Percentiles rank a stretch among this genome's conserved stretches.
These are phyloP conservation scores for Aspidapion aeneum DNA, from an alignment of 2,888 invertebrate species.

Conservation along the genomic window DNA sequence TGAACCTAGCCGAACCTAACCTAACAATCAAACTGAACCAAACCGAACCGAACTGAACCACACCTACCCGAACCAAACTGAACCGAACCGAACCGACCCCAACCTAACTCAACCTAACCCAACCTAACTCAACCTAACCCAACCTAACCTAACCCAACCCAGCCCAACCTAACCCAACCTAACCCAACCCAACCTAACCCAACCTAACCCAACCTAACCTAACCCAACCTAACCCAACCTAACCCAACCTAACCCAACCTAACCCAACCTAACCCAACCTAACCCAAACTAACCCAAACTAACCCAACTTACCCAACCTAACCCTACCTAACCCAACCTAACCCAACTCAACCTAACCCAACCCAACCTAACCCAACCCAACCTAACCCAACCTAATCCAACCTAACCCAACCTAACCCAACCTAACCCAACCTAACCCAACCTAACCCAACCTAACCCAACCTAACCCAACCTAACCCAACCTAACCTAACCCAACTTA, in stretches of 20 bases:
- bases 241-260: slow-evolving; percentile 8
- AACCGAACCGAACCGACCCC: slow-evolving; percentile 7
- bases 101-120: slow-evolving; percentile 13
- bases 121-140: slow-evolving; percentile 24
- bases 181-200: slow-evolving; percentile 10
- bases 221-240: slow-evolving; percentile 10
- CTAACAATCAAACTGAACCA: slow-evolving; percentile 6
- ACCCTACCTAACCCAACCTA: background rate
- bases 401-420: slow-evolving; percentile 4
- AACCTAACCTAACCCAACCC: slow-evolving; percentile 25
- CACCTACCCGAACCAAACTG: slow-evolving; percentile 12
- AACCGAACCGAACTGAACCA: slow-evolving; percentile 17
- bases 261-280: background rate
- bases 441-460: slow-evolving; percentile 2
- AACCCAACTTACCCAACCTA: slow-evolving; percentile 4
- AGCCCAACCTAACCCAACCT: slow-evolving; percentile 20
- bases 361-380: slow-evolving; percentile 46
- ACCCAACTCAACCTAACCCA: background rate
- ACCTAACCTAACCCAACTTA: slow-evolving; percentile 22
- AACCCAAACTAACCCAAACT: background rate
- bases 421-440: slow-evolving; percentile 21
- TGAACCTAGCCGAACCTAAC: no score
- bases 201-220: slow-evolving; percentile 37
- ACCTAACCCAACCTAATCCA: background rate
- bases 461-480: background rate